These are phyloP conservation scores for Ispidina lecontei DNA, from an alignment of 2,797 vertebrate species.

Conservation along the genomic window DNA sequence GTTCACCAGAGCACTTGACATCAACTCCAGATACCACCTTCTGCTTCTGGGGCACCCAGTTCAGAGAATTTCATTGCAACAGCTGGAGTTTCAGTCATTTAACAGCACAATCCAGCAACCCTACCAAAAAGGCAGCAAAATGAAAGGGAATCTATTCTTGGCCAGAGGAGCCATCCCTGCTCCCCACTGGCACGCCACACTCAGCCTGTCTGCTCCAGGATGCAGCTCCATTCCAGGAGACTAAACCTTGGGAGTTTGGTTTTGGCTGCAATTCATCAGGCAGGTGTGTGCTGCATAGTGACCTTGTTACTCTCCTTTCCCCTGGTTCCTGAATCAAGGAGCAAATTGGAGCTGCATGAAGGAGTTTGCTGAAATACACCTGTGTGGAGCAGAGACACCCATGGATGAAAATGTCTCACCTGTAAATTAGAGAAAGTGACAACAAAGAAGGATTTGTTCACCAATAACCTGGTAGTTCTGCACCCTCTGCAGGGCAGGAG, in stretches of 20 bases:
- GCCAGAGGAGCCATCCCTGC: background rate
- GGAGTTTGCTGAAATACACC: background rate
- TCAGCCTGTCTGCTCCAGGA: background rate
- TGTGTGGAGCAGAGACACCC: background rate
- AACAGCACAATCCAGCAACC: constrained; percentile 42
- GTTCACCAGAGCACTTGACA: constrained; percentile 18
- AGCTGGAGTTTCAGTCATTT: constrained; percentile 65
- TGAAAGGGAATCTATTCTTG: constrained; percentile 32
- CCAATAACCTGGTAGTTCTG: background rate
- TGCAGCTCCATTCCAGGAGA: background rate
- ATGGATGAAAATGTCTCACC: background rate
- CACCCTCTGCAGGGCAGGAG: background rate
- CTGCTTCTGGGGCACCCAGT: background rate
- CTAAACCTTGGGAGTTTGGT: background rate
- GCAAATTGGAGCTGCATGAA: background rate
- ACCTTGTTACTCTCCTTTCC: background rate
- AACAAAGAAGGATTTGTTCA: constrained; percentile 27
- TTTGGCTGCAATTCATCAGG: constrained; percentile 1
- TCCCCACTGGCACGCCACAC: background rate
- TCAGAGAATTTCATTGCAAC: constrained; percentile 39
- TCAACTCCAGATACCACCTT: constrained; percentile 26
- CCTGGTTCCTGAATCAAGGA: background rate
- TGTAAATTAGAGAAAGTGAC: background rate
- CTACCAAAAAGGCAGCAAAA: constrained; percentile 49
- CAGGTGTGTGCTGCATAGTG: background rate